Conservation (phyloP, 2,113 vertebrate species). For the Erinaceus europaeus region DNA sequence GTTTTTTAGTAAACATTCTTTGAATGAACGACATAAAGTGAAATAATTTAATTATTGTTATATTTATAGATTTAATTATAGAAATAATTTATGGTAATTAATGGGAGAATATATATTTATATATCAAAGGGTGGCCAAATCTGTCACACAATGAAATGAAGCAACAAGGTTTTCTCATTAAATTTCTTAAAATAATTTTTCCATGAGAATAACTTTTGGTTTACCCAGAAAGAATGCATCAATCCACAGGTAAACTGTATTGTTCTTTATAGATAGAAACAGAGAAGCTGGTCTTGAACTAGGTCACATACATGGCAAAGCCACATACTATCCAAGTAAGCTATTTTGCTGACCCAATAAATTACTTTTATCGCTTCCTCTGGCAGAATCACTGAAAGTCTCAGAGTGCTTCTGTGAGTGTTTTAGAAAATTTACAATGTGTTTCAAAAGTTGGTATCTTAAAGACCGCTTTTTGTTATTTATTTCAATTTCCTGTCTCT, state of each 20-base stretch:
- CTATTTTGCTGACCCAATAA: no score
- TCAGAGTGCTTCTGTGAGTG: not conserved
- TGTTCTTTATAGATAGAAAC: no score
- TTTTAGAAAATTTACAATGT: not conserved
- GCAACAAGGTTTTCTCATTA: not conserved
- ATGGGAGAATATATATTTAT: not conserved
- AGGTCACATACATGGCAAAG: no score
- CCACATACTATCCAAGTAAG: no score
- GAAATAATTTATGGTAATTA: constrained; percentile 1
- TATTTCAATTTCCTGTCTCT: not conserved
- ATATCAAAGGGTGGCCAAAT: not conserved
- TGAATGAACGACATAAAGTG: constrained; percentile 8
- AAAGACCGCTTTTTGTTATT: not conserved
- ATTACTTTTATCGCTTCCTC: not conserved
- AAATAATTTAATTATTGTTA: constrained; percentile 14
- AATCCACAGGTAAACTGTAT: no score
- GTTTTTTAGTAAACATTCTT: constrained; percentile 10
- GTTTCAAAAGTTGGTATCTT: not conserved
- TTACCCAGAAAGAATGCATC: no score
- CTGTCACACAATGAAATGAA: not conserved
- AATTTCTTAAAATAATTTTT: not conserved
- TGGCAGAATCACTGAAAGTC: not conserved
- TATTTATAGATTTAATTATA: constrained; percentile 21
- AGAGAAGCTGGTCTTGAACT: no score
- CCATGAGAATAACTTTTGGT: not conserved